Base-by-base conservation (phyloP, 2,888 invertebrate species). In the Drosophila barbarae region DNA sequence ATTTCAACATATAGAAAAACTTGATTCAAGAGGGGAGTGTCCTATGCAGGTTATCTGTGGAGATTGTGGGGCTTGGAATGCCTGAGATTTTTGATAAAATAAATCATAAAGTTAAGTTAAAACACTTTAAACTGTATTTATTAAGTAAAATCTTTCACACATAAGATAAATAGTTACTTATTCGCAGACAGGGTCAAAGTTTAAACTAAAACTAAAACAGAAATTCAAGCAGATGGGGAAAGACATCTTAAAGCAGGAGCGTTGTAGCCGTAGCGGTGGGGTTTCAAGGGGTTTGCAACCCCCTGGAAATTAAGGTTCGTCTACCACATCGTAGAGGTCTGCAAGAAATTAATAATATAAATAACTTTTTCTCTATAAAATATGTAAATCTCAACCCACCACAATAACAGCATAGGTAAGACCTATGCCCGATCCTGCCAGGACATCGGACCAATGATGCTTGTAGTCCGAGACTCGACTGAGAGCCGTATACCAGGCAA, bases 391-490 rank as follows among this genome's bases (percentile, higher is more conserved):
- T 5, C 1, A 23, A 91, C 93, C 92, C 86, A 95, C 95, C 89
- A 93, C 91, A 69, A 95, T 87, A 53, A 94, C 77, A 56, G 96
- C 94, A 66, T 91, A 91, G 28, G 92, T 82, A 28, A 92, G 88
- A 12, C 96, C 96, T 65, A 95, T 92, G 35, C 90, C 81, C 66
- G 93, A 91, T 0, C 99, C 99, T 56, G 93, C 93, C 26, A 98
- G 90, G 1, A 98, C 98, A 90, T 99, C 99, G 85, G 96, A 97
- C 96, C 97, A 98, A 87, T 99, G 98, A 89, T 99, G 98, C 89
- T 98, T 98, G 91, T 98, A 97, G 91, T 99, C 96, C 3, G 96
- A 96, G 51, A 99, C 93, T 41, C 98, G 92, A 28, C 96, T 95
- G 91, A 98, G 92, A 21, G 95, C 93, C 15, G 96, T 96, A 88